A percentile compares a stretch with the other conserved stretches of the same genome.
Evolutionary conservation across 2,888 invertebrate species (phyloP).

Genomic region (Gortyna flavago): DNA sequence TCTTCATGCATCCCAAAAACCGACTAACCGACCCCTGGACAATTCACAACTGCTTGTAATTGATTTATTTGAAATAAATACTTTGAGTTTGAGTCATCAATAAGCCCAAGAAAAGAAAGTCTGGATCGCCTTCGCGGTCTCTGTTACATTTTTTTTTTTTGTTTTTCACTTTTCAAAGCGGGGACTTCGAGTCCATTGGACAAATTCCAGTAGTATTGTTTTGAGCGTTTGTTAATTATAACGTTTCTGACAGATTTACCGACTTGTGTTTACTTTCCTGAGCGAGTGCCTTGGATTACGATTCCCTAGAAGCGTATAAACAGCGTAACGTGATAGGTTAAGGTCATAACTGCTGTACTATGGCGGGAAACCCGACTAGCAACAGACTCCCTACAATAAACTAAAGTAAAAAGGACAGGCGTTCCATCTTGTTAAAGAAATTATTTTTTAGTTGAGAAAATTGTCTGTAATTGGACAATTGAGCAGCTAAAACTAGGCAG

Average conservation of each 20-base stretch:
- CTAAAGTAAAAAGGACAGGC: conserved; percentile 37
- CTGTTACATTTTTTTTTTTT: not conserved
- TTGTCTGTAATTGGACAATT: conserved; percentile 64
- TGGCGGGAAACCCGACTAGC: not conserved
- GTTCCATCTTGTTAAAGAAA: conserved; percentile 45
- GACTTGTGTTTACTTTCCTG: conserved; percentile 1
- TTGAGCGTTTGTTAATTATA: not conserved
- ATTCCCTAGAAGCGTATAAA: conserved; percentile 5
- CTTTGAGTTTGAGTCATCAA: too few species aligned
- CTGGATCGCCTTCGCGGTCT: not conserved
- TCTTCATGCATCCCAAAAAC: too few species aligned
- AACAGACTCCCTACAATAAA: conserved; percentile 30
- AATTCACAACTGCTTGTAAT: too few species aligned
- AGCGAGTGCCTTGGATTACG: not conserved
- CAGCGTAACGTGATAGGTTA: not conserved
- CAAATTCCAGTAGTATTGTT: not conserved
- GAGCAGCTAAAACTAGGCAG: conserved; percentile 46
- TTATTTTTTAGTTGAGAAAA: conserved; percentile 54
- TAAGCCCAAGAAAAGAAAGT: not conserved
- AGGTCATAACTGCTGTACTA: not conserved
- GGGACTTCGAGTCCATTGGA: not conserved
- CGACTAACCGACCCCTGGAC: too few species aligned
- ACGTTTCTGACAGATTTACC: not conserved
- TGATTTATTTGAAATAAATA: too few species aligned
- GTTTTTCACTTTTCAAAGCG: not conserved